Percentiles rank a stretch among this genome's conserved stretches.
Conservation (phyloP, 2,113 vertebrate species). For the Numida meleagris region DNA sequence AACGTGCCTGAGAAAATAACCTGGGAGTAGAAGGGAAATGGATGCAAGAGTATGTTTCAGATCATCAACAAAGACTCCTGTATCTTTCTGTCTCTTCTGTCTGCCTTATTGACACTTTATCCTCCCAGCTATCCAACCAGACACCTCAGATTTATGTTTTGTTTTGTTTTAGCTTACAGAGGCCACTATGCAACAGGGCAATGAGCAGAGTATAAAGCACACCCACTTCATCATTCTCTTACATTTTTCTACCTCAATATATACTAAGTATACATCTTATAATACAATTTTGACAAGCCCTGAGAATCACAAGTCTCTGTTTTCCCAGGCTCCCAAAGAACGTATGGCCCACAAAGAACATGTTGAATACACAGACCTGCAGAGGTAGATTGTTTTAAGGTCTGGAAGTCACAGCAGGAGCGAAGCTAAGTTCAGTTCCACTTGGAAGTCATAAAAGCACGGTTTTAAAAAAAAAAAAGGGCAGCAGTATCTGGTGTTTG, state of each 20-base stretch:
- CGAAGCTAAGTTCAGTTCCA: conserved; percentile 66
- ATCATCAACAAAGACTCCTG: background rate
- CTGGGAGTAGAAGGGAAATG: background rate
- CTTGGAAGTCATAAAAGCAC: conserved; percentile 68
- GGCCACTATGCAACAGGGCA: background rate
- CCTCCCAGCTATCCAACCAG: conserved; percentile 14
- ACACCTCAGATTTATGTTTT: conserved; percentile 10
- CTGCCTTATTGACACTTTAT: conserved; percentile 24
- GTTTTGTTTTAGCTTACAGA: conserved; percentile 8
- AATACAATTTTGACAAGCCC: background rate
- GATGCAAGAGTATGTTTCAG: background rate
- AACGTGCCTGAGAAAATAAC: conserved; percentile 27
- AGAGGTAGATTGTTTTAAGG: conserved; percentile 54
- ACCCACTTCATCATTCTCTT: background rate
- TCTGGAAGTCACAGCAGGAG: conserved; percentile 65
- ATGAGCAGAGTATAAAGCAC: background rate
- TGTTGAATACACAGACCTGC: conserved; percentile 26
- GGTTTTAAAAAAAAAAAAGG: conserved; percentile 66
- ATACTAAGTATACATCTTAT: conserved; percentile 10
- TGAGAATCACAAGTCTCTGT: conserved; percentile 14
- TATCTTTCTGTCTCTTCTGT: background rate
- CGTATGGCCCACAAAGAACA: conserved; percentile 1
- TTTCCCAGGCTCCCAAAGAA: conserved; percentile 3
- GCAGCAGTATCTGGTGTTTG: conserved; percentile 68
- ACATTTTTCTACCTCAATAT: background rate